Base-by-base conservation (phyloP, 1,140 invertebrate genomes). In the Batillaria attramentaria region DNA sequence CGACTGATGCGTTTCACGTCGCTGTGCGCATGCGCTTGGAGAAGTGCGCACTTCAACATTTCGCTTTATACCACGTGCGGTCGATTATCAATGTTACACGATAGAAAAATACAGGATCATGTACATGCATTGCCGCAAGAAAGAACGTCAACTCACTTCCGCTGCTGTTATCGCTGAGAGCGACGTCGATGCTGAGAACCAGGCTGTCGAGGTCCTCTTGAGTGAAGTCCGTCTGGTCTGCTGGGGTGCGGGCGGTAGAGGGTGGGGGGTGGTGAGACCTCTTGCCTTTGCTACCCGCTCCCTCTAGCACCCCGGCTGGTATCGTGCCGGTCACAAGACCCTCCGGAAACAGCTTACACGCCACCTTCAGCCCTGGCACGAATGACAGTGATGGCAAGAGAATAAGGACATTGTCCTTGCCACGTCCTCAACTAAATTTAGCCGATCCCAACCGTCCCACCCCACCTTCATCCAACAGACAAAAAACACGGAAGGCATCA, bases 251-350 rank as follows among this genome's bases (percentile, higher is more conserved):
- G 2, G 54, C 37, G 4, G 39, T 42, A 24, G 3, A 37, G 18
- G 73, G 39, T 37, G 33, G 37, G 18, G 16, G 18, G n/a, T 62
- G 57, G n/a, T n/a, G n/a, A n/a, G n/a, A n/a, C 57, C 33, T 33
- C 54, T 37, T 54, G 54, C 24, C 5, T n/a, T 60, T 54, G 54
- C 0, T 28, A 37, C 18, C n/a, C 6, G 1, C n/a, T 28, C 18
- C 24, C 37, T 62, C 54, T 4, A 75, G 2, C 35, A 31, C 35
- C 20, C 42, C 3, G 5, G 74, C 66, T 33, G 87, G 87, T 20
- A 85, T 79, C 20, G 84, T 88, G 6, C 91, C 91, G 10, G 91
- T 88, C 39, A 91, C 80, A 10, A 91, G 80, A 24, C 88, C 88
- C 18, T 88, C 84, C 18, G 90, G 90, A 77, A 90, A 91, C 24